Conservation (phyloP, 2,797 vertebrate genomes). For the Mormyrus hasselquistii region DNA sequence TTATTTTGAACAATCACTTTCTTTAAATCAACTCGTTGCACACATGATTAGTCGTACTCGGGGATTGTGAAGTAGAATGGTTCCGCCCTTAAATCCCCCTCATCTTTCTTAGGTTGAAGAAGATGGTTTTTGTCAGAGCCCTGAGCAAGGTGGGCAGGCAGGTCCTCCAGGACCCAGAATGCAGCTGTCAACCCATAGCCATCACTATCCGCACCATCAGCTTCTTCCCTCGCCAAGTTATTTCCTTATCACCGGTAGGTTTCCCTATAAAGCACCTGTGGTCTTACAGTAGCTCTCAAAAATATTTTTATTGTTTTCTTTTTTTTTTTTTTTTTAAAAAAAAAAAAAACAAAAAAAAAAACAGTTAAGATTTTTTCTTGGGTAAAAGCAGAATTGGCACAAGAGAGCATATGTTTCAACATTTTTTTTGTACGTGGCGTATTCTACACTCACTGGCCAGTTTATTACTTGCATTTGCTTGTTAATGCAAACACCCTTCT, state of each 20-base stretch:
- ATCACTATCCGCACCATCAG: conserved; percentile 66
- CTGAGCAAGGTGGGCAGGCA: conserved; percentile 63
- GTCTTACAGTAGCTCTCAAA: background rate
- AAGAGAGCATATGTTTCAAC: background rate
- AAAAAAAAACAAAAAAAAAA: no score
- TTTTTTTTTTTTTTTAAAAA: no score
- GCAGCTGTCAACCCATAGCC: conserved; percentile 56
- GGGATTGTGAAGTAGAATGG: background rate
- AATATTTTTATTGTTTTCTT: background rate
- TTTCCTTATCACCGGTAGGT: conserved; percentile 91
- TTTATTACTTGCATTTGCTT: background rate
- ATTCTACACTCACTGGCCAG: background rate
- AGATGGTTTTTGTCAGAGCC: conserved; percentile 66
- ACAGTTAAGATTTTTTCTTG: background rate
- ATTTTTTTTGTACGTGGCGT: background rate
- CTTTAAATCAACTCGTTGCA: no score
- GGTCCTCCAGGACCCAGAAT: conserved; percentile 57
- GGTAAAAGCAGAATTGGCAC: background rate
- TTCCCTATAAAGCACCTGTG: background rate
- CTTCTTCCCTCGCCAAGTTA: conserved; percentile 74
- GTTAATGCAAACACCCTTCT: background rate
- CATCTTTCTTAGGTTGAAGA: conserved; percentile 39
- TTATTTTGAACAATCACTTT: no score
- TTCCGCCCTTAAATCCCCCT: background rate
- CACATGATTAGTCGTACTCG: background rate